Evolutionary conservation across 2,888 invertebrate species (phyloP).

Genomic region (Dicranocentrus wangi): DNA sequence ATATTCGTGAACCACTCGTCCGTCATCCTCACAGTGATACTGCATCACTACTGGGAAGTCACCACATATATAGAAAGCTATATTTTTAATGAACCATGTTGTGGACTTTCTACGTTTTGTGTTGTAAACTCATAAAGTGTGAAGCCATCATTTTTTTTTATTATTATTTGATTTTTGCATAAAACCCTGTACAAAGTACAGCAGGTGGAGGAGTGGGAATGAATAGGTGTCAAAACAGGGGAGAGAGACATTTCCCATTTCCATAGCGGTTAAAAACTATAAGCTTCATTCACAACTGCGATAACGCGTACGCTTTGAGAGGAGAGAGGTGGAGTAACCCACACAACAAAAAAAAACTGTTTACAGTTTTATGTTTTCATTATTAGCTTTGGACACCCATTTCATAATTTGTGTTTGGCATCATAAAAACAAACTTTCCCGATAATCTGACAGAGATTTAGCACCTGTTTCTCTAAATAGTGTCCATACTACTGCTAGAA

Average conservation of each 20-base stretch:
- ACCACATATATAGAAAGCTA: too few species aligned
- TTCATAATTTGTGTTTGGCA: slow-evolving; percentile 6
- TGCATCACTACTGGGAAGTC: too few species aligned
- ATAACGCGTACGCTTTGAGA: background rate
- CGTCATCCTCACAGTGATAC: too few species aligned
- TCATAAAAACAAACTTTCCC: background rate
- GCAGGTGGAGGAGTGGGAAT: background rate
- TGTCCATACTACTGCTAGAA: background rate
- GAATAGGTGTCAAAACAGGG: background rate
- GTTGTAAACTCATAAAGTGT: slow-evolving; percentile 23
- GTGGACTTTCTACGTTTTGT: background rate
- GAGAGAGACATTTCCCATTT: slow-evolving; percentile 5
- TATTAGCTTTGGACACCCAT: background rate
- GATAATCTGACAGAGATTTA: background rate
- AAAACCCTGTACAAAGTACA: background rate
- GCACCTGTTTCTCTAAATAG: too few species aligned
- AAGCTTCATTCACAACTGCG: too few species aligned
- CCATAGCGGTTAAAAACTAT: too few species aligned
- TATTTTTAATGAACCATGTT: background rate
- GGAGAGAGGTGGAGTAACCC: slow-evolving; percentile 5
- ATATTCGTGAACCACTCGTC: too few species aligned
- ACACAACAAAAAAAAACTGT: too few species aligned
- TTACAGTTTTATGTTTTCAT: background rate
- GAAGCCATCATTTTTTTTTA: slow-evolving; percentile 18
- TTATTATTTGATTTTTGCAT: background rate